phyloP scores from a whole-genome alignment of 2,797 vertebrate genomes.

The Acestrorhynchus altus region DNA sequence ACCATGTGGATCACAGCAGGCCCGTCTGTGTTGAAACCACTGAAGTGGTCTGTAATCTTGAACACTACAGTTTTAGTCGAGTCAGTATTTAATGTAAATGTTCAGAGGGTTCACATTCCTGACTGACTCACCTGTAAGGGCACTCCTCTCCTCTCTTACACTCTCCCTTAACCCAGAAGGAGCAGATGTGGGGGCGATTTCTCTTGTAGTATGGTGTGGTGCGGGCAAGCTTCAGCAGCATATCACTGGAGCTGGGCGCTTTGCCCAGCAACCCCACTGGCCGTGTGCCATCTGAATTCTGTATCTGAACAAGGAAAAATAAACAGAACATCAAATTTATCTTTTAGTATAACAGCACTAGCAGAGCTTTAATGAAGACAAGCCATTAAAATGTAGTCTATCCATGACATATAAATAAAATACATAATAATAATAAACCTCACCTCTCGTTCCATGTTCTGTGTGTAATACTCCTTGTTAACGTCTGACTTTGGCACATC shows the following conservation, averaged over 20 bases:
- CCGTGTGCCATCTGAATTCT: conserved; percentile 90
- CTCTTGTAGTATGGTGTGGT: conserved; percentile 97
- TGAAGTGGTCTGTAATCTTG: not conserved
- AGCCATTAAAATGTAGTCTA: too few species aligned
- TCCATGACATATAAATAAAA: too few species aligned
- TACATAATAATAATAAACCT: too few species aligned
- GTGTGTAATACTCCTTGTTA: conserved; percentile 97
- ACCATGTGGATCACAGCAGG: conserved; percentile 14
- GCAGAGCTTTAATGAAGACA: too few species aligned
- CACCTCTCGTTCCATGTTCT: conserved; percentile 97
- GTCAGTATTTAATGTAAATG: not conserved
- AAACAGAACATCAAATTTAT: not conserved
- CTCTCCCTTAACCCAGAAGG: conserved; percentile 98
- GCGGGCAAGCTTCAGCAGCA: conserved; percentile 94
- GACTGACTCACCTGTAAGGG: conserved; percentile 87
- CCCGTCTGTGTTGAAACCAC: not conserved
- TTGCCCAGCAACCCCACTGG: conserved; percentile 91
- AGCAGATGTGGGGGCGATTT: conserved; percentile 96
- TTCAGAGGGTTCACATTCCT: not conserved
- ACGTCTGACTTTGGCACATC: conserved; percentile 96
- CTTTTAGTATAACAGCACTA: too few species aligned
- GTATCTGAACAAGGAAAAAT: conserved; percentile 79
- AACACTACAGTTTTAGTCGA: not conserved
- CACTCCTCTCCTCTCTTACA: conserved; percentile 98
- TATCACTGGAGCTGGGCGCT: conserved; percentile 92